These are phyloP conservation scores for Muscicapa adusta DNA, from an alignment of 2,113 vertebrate species.

Conservation along the genomic window DNA sequence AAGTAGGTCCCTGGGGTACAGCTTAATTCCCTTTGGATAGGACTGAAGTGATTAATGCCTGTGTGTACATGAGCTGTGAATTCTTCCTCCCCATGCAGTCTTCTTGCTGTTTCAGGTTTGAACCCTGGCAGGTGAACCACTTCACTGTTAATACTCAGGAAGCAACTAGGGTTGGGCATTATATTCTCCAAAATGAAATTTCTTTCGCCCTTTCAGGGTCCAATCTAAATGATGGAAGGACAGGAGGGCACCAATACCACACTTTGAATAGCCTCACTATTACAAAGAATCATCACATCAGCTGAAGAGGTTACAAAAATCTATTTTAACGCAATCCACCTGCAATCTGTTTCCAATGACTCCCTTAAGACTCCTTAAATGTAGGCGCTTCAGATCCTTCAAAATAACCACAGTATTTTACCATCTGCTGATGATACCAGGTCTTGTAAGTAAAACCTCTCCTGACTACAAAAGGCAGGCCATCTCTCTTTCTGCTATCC, in stretches of 20 bases:
- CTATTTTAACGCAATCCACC: constrained; percentile 7
- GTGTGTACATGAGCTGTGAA: not conserved
- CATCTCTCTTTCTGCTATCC: not conserved
- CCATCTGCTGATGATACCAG: not conserved
- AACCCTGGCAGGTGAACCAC: not conserved
- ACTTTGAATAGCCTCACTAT: not conserved
- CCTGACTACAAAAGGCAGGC: not conserved
- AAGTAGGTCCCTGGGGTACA: not conserved
- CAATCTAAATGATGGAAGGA: not conserved
- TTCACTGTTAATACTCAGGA: not conserved
- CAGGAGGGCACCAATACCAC: not conserved
- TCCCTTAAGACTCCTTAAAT: constrained; percentile 26
- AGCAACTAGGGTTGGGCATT: not conserved
- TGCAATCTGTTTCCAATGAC: not conserved
- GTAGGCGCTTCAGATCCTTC: not conserved
- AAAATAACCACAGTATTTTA: not conserved
- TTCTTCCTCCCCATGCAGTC: not conserved
- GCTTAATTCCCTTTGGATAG: not conserved
- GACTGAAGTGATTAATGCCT: not conserved
- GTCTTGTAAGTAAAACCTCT: not conserved
- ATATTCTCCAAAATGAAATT: not conserved
- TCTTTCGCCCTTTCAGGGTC: not conserved
- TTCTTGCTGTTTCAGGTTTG: not conserved
- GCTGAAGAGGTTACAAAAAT: constrained; percentile 10
- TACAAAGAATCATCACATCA: not conserved